Conservation (phyloP, 2,113 vertebrate species). For the Chionis minor region DNA sequence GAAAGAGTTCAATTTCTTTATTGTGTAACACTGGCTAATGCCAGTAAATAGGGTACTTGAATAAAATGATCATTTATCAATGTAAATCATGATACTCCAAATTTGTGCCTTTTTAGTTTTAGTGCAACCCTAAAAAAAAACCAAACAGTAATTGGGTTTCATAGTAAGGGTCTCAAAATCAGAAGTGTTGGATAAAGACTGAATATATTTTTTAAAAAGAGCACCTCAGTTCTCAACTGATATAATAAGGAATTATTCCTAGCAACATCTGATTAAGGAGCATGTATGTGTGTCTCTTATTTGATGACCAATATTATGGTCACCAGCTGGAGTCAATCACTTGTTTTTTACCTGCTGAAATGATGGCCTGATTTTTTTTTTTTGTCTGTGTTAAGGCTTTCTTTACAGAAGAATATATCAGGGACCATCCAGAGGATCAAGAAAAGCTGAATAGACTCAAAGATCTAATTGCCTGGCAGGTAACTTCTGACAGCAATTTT, state of each 20-base stretch:
- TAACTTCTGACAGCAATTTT: slow-evolving; percentile 40
- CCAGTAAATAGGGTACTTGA: not conserved
- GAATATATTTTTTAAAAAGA: not conserved
- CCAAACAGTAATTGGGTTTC: not conserved
- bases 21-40: not conserved
- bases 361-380: not conserved
- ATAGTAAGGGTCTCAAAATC: not conserved
- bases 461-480: slow-evolving; percentile 99
- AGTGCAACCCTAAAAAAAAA: not conserved
- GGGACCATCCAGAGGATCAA: slow-evolving; percentile 85
- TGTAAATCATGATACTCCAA: not conserved
- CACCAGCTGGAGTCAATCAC: not conserved
- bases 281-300: not conserved
- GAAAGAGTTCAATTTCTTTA: not conserved
- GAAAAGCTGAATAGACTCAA: slow-evolving; percentile 91
- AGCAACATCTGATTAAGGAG: not conserved
- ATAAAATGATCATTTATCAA: not conserved
- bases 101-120: not conserved
- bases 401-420: slow-evolving; percentile 90
- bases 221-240: not conserved
- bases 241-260: not conserved
- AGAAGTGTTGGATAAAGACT: not conserved
- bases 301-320: not conserved
- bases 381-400: slow-evolving; percentile 83
- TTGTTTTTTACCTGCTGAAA: not conserved